Percentiles rank a stretch among this genome's conserved stretches.
These are phyloP conservation scores for Melanchra persicariae DNA, from an alignment of 2,888 invertebrate species.

Conservation along the genomic window DNA sequence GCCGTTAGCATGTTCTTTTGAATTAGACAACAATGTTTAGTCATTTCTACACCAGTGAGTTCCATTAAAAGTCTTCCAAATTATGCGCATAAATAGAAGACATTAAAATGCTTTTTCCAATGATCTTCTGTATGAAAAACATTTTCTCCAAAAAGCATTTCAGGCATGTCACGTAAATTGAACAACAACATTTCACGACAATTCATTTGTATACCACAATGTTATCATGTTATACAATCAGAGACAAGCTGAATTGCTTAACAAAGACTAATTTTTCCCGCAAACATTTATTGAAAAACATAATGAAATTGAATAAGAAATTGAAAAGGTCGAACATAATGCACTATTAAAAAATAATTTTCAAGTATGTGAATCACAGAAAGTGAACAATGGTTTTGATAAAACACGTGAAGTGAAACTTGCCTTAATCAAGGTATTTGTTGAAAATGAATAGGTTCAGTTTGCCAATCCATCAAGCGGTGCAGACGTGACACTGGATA, in stretches of 20 bases:
- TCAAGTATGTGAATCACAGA: constrained; percentile 9
- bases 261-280: constrained; percentile 5
- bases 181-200: constrained; percentile 24
- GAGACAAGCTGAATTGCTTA: constrained; percentile 18
- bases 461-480: constrained; percentile 72
- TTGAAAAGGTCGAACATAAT: constrained; percentile 20
- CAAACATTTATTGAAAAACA: constrained; percentile 1
- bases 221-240: constrained; percentile 34
- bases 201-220: constrained; percentile 17
- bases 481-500: constrained; percentile 77
- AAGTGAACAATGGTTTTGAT: constrained; percentile 38
- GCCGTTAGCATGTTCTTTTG: neutral
- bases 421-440: constrained; percentile 55
- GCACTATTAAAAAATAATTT: constrained; percentile 20
- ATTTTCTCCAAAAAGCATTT: neutral
- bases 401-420: constrained; percentile 43
- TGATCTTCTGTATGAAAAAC: constrained; percentile 3
- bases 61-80: constrained; percentile 5
- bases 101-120: constrained; percentile 26
- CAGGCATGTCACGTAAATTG: constrained; percentile 1
- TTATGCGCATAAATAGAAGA: constrained; percentile 33
- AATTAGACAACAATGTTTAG: neutral
- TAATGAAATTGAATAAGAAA: constrained; percentile 21
- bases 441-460: constrained; percentile 55
- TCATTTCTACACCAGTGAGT: neutral